Percentiles rank a stretch among this genome's conserved stretches.
These are phyloP conservation scores for Cyclina sinensis DNA, from an alignment of 1,140 invertebrate genomes.

Conservation along the genomic window DNA sequence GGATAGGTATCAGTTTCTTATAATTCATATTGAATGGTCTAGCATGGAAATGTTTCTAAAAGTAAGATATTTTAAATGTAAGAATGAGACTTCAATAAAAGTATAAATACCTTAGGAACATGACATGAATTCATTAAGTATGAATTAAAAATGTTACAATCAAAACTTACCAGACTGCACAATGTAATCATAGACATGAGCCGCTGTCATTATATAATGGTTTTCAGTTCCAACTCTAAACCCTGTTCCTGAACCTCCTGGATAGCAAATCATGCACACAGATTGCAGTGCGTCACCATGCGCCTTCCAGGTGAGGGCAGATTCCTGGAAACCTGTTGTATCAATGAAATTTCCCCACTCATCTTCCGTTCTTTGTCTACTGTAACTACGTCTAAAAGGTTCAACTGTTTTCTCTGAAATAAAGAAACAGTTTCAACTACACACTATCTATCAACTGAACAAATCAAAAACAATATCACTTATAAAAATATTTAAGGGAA, in stretches of 20 bases:
- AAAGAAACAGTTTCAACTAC: no score
- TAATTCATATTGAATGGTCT: no score
- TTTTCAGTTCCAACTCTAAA: background rate
- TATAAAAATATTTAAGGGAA: no score
- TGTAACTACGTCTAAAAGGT: background rate
- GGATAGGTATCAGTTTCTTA: no score
- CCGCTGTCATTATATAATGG: slow-evolving; percentile 6
- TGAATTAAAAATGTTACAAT: no score
- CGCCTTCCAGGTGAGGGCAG: background rate
- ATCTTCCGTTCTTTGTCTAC: background rate
- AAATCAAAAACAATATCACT: no score
- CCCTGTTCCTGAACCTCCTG: background rate
- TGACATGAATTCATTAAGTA: no score
- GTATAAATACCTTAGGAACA: no score
- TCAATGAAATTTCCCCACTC: background rate
- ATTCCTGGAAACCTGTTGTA: background rate
- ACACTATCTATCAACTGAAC: no score
- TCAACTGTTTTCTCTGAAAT: background rate
- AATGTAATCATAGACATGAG: background rate
- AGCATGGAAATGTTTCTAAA: no score
- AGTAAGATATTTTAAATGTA: no score
- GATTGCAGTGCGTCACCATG: background rate
- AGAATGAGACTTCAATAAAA: no score
- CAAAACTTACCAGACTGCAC: background rate
- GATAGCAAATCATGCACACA: slow-evolving; percentile 12